These are phyloP conservation scores for Lycocerus yunnanus DNA, from an alignment of 2,888 invertebrate genomes.

Conservation along the genomic window DNA sequence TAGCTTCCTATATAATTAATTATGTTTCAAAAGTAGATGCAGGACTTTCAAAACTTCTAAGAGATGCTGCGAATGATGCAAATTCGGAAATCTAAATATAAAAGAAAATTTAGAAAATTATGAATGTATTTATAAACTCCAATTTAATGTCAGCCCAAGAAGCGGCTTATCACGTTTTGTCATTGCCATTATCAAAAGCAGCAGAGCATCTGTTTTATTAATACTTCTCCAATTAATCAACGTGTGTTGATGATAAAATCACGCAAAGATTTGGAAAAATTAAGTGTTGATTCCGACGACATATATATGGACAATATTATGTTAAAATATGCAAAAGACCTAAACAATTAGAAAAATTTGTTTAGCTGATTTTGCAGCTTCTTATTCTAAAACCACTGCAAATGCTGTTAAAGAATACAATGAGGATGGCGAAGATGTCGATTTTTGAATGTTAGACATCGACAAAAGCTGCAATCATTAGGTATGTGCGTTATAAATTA, in stretches of 20 bases:
- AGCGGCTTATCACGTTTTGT: slow-evolving; percentile 34
- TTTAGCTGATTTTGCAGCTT: not conserved
- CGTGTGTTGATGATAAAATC: slow-evolving; percentile 25
- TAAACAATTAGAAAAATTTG: not conserved
- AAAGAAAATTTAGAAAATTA: not conserved
- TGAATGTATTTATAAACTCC: slow-evolving; percentile 31
- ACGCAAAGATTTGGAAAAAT: not conserved
- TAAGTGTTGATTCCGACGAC: not conserved
- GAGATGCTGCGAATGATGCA: not conserved
- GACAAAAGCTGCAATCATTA: too few relatives aligned
- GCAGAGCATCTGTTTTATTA: too few relatives aligned
- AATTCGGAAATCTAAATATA: not conserved
- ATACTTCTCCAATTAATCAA: slow-evolving; percentile 21
- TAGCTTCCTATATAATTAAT: slow-evolving; percentile 34
- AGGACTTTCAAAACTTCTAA: not conserved
- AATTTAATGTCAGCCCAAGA: slow-evolving; percentile 37
- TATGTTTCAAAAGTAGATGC: not conserved
- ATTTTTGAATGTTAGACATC: not conserved
- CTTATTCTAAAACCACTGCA: not conserved
- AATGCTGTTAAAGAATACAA: not conserved
- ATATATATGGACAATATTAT: not conserved
- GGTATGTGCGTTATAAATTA: not conserved
- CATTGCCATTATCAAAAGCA: slow-evolving; percentile 33
- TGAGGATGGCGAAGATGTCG: not conserved
- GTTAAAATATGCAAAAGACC: too few relatives aligned